Conservation (phyloP, 2,888 invertebrate genomes). For the Drosophila cracens region DNA sequence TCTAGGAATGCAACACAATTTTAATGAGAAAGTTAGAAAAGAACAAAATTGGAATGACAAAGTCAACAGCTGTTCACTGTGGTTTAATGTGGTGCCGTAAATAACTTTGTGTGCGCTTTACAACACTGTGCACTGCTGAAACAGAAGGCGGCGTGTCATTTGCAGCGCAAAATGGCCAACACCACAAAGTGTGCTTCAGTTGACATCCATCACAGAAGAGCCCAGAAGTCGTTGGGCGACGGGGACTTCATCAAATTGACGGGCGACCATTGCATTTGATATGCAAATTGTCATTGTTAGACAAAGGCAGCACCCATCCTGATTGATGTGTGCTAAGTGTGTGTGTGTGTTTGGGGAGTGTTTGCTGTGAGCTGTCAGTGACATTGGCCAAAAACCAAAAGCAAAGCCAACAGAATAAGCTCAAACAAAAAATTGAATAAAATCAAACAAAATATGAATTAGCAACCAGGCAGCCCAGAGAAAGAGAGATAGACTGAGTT, state of each 20-base stretch:
- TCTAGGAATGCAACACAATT: neutral
- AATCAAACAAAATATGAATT: constrained; percentile 33
- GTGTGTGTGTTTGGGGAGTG: constrained; percentile 11
- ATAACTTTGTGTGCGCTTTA: constrained; percentile 2
- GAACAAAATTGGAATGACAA: neutral
- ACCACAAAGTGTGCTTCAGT: constrained; percentile 9
- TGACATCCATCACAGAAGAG: constrained; percentile 6
- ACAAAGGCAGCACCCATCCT: constrained; percentile 19
- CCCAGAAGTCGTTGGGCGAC: constrained; percentile 1
- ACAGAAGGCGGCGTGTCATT: constrained; percentile 1
- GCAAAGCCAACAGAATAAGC: constrained; percentile 56
- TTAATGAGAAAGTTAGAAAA: neutral
- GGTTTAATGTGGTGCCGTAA: neutral
- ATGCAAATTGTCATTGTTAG: constrained; percentile 58
- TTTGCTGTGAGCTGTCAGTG: constrained; percentile 50
- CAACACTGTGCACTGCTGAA: neutral
- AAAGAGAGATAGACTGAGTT: constrained; percentile 12
- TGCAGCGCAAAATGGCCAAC: constrained; percentile 7
- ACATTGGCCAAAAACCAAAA: constrained; percentile 68
- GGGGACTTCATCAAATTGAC: constrained; percentile 58
- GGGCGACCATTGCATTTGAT: constrained; percentile 32
- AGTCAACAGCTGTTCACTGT: neutral
- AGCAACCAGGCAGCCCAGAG: constrained; percentile 64
- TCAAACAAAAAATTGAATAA: constrained; percentile 11
- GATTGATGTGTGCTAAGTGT: constrained; percentile 3